Conservation (phyloP, 2,113 vertebrate species). For the Phaethon lepturus region DNA sequence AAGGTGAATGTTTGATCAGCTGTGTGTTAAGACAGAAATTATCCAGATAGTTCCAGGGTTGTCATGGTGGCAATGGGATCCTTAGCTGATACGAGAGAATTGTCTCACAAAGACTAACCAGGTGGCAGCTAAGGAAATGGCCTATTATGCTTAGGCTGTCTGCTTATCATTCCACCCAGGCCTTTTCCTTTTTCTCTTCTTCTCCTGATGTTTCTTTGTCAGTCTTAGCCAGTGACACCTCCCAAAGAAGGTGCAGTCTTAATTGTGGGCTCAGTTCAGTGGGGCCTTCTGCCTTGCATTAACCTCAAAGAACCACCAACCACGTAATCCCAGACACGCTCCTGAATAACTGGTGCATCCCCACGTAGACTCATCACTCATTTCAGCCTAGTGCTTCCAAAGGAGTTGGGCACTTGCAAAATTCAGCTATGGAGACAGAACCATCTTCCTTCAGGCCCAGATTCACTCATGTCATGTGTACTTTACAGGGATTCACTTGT, state of each 20-base stretch:
- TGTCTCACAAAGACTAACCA: background rate
- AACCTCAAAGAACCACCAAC: background rate
- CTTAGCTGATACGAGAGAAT: conserved; percentile 1
- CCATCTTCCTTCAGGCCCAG: background rate
- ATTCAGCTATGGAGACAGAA: background rate
- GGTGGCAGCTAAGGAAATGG: conserved; percentile 27
- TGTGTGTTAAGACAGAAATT: conserved; percentile 15
- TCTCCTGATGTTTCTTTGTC: background rate
- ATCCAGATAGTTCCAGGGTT: conserved; percentile 17
- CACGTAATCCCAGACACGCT: background rate
- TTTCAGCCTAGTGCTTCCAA: background rate
- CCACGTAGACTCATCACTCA: accelerated
- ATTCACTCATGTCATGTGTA: background rate
- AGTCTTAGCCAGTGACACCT: background rate
- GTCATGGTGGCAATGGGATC: conserved; percentile 30
- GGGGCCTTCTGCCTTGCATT: background rate
- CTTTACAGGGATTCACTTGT: background rate
- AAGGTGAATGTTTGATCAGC: conserved; percentile 35
- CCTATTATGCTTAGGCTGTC: background rate
- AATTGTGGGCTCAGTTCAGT: background rate
- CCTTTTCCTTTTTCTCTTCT: background rate
- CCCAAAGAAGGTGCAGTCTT: background rate
- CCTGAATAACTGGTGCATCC: background rate
- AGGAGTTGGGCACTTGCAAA: background rate
- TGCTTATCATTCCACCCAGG: background rate